phyloP scores from a whole-genome alignment of 1,140 invertebrate genomes.

The Heliconius nattereri region DNA sequence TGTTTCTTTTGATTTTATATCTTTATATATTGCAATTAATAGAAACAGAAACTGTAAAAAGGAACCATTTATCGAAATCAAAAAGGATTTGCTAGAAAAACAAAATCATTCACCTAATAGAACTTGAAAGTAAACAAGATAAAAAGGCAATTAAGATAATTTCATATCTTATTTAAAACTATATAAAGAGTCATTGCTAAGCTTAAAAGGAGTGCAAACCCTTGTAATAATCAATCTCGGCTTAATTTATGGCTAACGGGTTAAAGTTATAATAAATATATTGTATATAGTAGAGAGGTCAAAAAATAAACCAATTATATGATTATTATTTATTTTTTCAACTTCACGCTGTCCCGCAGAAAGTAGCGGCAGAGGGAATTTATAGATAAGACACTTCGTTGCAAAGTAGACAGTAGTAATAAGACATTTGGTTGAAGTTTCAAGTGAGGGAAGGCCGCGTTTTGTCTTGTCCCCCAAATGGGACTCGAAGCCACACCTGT shows the following conservation, averaged over 20 bases:
- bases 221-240: not conserved
- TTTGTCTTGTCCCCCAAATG: too few relatives aligned
- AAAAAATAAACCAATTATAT: too few relatives aligned
- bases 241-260: not conserved
- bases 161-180: not conserved
- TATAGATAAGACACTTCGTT: too few relatives aligned
- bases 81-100: not conserved
- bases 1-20: too few relatives aligned
- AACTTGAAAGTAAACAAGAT: not conserved
- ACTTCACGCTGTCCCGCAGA: too few relatives aligned
- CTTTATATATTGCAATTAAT: not conserved
- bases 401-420: too few relatives aligned
- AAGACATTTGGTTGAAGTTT: too few relatives aligned
- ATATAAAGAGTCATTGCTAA: not conserved
- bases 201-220: not conserved
- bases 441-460: too few relatives aligned
- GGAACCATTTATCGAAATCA: not conserved
- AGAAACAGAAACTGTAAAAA: not conserved
- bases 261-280: not conserved
- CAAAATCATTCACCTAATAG: not conserved
- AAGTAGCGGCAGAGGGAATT: too few relatives aligned
- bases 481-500: too few relatives aligned
- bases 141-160: not conserved
- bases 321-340: too few relatives aligned
- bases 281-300: too few relatives aligned